These are phyloP conservation scores for Chelonus insularis DNA, from an alignment of 1,140 invertebrate genomes.

Conservation along the genomic window DNA sequence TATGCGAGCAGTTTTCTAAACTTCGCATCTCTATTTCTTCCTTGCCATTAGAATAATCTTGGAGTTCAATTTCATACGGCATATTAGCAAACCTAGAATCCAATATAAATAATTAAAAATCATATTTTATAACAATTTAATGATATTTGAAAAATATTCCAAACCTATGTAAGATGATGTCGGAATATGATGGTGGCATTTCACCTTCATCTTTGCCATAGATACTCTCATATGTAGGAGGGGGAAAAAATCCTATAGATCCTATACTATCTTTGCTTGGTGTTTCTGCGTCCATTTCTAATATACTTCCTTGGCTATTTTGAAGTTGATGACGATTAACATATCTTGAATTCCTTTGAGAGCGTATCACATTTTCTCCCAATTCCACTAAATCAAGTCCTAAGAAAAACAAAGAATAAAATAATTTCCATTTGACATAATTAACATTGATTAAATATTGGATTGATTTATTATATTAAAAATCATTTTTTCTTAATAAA, in stretches of 20 bases:
- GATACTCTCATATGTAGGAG: constrained; percentile 57
- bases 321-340: constrained; percentile 47
- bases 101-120: too few species aligned
- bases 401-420: too few species aligned
- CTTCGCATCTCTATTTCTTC: constrained; percentile 51
- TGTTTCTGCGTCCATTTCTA: constrained; percentile 55
- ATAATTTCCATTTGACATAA: too few species aligned
- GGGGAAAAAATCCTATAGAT: constrained; percentile 51
- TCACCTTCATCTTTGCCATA: constrained; percentile 53
- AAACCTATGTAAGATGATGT: constrained; percentile 53
- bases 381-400: constrained; percentile 62
- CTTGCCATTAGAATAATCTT: constrained; percentile 41
- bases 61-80: constrained; percentile 48
- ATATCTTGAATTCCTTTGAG: constrained; percentile 47
- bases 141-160: background rate
- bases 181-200: constrained; percentile 55
- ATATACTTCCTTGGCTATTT: constrained; percentile 48
- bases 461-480: background rate
- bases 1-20: constrained; percentile 42
- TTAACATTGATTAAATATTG: too few species aligned
- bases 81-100: constrained; percentile 46
- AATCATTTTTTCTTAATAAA: background rate
- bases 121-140: too few species aligned
- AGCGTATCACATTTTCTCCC: constrained; percentile 58
- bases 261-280: constrained; percentile 53